Percentiles rank a stretch among this genome's conserved stretches.
These are phyloP conservation scores for Tachyglossus aculeatus DNA, from an alignment of 2,797 vertebrate genomes.

Conservation along the genomic window DNA sequence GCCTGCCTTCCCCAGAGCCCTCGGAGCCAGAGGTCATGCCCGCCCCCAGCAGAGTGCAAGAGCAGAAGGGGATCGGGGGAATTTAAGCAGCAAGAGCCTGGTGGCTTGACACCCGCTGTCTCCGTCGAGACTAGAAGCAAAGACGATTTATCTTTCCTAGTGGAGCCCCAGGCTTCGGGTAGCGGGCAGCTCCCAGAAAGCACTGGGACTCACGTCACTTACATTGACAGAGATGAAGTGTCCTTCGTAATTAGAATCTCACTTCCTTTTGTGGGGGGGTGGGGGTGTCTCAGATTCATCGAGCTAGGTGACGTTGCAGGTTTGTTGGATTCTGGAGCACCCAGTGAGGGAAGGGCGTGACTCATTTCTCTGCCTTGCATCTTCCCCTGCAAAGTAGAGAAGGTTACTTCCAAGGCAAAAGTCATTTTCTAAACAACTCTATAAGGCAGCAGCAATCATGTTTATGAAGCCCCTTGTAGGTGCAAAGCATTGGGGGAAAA, in stretches of 20 bases:
- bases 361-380: too few relatives aligned
- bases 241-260: slow-evolving; percentile 22
- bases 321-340: neutral
- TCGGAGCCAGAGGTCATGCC: neutral
- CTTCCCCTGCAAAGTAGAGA: too few relatives aligned
- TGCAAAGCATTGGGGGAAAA: too few relatives aligned
- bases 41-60: neutral
- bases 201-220: slow-evolving; percentile 27
- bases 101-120: slow-evolving; percentile 43
- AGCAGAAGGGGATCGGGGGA: neutral
- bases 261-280: slow-evolving; percentile 25
- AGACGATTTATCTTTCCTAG: slow-evolving; percentile 50
- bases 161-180: slow-evolving; percentile 44
- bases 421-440: too few relatives aligned
- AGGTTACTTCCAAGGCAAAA: too few relatives aligned
- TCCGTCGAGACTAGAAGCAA: slow-evolving; percentile 44
- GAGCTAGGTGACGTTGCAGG: neutral
- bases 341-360: neutral
- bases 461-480: too few relatives aligned
- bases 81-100: slow-evolving; percentile 5
- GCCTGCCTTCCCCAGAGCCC: neutral
- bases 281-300: neutral
- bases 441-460: too few relatives aligned
- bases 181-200: slow-evolving; percentile 30
- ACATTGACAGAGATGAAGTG: slow-evolving; percentile 36